Evolutionary conservation across 2,888 invertebrate genomes (phyloP).

Genomic region (Dascillus cervinus): DNA sequence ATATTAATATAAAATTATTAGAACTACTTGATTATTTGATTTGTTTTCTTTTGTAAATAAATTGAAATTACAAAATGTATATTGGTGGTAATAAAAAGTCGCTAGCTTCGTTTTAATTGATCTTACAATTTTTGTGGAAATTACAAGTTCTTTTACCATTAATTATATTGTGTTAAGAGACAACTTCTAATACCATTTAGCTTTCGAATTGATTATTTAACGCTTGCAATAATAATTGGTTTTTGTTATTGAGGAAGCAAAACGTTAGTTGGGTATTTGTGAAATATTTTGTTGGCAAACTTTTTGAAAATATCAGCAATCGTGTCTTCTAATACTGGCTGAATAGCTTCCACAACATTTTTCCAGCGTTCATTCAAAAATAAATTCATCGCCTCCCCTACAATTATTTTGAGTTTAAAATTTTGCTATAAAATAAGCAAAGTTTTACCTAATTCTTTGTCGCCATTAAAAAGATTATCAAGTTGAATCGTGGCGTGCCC

Average conservation of each 20-base stretch:
- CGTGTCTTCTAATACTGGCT: conserved; percentile 59
- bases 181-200: no score
- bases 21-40: no score
- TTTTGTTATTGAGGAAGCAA: conserved; percentile 46
- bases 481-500: conserved; percentile 57
- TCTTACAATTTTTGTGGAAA: no score
- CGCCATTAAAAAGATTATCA: conserved; percentile 66
- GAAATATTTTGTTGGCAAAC: conserved; percentile 53
- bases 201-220: no score
- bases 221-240: no score
- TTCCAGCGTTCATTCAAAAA: conserved; percentile 76
- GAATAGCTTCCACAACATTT: conserved; percentile 60
- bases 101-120: no score
- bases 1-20: no score
- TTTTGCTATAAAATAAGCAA: conserved; percentile 1
- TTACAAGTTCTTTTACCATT: no score
- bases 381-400: conserved; percentile 63
- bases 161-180: no score
- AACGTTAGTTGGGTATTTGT: conserved; percentile 50
- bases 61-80: no score
- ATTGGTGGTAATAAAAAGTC: no score
- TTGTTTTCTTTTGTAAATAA: no score
- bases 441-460: conserved; percentile 52
- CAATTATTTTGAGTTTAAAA: conserved; percentile 19
- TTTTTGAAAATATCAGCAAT: conserved; percentile 51